Conservation (phyloP, 2,113 vertebrate species). For the Fulmarus glacialis region DNA sequence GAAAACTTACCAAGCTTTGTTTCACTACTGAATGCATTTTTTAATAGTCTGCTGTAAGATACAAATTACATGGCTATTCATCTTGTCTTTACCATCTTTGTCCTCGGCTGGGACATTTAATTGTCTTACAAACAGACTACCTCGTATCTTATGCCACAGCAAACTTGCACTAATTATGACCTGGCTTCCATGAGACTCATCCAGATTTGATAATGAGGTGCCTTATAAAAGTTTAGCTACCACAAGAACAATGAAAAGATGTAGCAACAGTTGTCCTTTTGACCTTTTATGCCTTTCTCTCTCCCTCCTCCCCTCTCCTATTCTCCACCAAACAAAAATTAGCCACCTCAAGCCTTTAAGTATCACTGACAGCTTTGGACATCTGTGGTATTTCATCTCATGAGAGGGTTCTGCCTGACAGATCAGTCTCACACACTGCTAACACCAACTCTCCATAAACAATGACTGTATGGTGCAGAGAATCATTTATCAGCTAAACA, state of each 20-base stretch:
- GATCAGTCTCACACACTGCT: background rate
- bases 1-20: background rate
- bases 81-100: background rate
- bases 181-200: background rate
- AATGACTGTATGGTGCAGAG: background rate
- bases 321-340: background rate
- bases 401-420: background rate
- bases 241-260: background rate
- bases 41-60: background rate
- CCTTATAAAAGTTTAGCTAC: background rate
- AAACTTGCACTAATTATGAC: background rate
- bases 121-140: background rate
- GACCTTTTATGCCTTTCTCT: background rate
- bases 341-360: background rate
- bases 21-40: background rate
- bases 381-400: background rate
- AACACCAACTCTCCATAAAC: background rate
- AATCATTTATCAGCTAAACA: background rate
- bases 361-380: background rate
- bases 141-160: background rate
- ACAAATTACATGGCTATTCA: background rate
- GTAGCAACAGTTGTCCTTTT: background rate
- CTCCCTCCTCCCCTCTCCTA: background rate
- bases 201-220: background rate
- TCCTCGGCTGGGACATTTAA: background rate